Evolutionary conservation across 1,140 invertebrate genomes (phyloP), one percentile per base, ranked within the genome.

Genomic region (Oryzaephilus surinamensis): DNA sequence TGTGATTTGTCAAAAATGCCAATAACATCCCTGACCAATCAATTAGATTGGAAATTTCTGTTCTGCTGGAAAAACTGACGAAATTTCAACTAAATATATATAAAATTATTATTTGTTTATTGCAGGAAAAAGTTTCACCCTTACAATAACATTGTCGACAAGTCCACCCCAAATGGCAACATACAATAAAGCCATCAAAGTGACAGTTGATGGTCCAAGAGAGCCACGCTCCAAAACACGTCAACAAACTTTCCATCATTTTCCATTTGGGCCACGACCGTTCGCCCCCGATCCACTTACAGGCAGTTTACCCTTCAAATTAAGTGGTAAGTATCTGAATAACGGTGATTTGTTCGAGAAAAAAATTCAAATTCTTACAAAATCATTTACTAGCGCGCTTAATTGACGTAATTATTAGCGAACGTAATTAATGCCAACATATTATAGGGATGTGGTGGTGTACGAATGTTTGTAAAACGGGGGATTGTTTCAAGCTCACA

Each of bases 191-290:
- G 93, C 93, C 20, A 97, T 98, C 59, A 98, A 98, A 70, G 93
- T 99, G 29, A 98, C 95, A 0, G 95, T 98, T 23, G 95, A 99
- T 62, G 95, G 95, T 32, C 95, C 95, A 0, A 66, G 95, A 50
- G 94, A 97, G 61, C 93, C 94, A 2, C 71, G 95, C 46, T 94
- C 88, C 17, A 97, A 97, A 71, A 87, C 88, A 51, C 72, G 84
- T 35, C 83, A 87, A 56, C 82, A 84, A 57, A 76, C 79, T 26
- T 87, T 88, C 58, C 84, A 88, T 70, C 84, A 83, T 21, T 88
- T 85, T 62, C 83, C 84, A 52, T 88, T 87, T 62, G 84, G 82
- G 38, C 82, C 83, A 17, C 66, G 77, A 35, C 72, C 80, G 28
- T 87, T 87, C 59, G 77, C 76, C 16, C 83, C 84, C 38, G 83